Evolutionary conservation across 2,113 vertebrate genomes (phyloP).

Genomic region (Hemibagrus wyckioides): DNA sequence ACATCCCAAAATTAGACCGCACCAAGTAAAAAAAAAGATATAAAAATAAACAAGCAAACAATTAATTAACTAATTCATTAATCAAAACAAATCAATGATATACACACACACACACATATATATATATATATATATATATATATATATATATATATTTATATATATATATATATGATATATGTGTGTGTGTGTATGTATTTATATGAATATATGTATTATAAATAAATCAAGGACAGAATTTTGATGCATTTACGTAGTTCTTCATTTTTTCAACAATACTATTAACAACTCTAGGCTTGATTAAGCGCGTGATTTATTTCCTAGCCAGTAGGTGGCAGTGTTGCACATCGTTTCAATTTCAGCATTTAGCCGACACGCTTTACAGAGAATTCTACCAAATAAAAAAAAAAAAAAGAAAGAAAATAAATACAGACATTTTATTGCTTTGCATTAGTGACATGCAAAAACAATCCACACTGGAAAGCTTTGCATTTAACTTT

Average conservation of each 20-base stretch:
- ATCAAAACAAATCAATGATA: neutral
- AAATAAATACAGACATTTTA: neutral
- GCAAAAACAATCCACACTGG: neutral
- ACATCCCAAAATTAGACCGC: neutral
- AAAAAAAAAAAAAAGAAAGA: neutral
- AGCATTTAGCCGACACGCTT: neutral
- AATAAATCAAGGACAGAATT: neutral
- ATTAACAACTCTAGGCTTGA: neutral
- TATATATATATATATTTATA: too few relatives aligned
- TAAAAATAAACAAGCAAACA: neutral
- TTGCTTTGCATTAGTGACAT: neutral
- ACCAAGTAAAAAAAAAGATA: neutral
- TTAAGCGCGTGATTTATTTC: neutral
- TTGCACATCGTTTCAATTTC: neutral
- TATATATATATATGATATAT: too few relatives aligned
- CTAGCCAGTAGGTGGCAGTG: neutral
- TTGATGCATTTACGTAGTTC: neutral
- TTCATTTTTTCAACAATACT: neutral
- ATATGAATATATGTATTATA: neutral
- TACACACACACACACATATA: too few relatives aligned
- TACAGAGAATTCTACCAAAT: neutral
- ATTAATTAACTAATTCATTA: neutral
- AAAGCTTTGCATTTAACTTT: neutral
- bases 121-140: too few relatives aligned
- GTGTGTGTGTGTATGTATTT: too few relatives aligned